Base-by-base conservation (phyloP, 2,797 vertebrate genomes). In the Chiropotes sagulatus region DNA sequence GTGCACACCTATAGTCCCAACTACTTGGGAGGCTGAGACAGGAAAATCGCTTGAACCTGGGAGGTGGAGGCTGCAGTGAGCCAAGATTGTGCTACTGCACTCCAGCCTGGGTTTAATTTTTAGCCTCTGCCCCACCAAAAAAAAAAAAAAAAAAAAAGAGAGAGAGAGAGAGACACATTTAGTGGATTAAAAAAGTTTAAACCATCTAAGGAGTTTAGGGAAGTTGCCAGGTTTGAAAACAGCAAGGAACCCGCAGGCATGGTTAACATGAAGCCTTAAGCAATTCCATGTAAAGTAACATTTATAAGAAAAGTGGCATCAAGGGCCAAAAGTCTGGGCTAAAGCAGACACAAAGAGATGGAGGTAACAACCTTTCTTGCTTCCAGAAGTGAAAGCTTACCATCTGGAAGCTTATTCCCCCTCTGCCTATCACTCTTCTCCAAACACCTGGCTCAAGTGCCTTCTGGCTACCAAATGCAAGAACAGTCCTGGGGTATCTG, bases 181-280 rank as follows among this genome's bases (percentile, higher is more conserved):
- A 39, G 24, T 52, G 75, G n/a, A 33, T 57, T 57, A 73, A 84
- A 80, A 52, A 85, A 81, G 39, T 70, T 30, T 15, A 88, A 92
- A 48, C 19, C 30, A 57, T 84, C 44, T 80, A 81, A 72, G 78
- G 61, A 81, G 73, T 84, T 30, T 20, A 94, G 46, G 85, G 84
- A 93, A 87, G 19, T 22, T 93, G 83, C 44, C 39, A 92, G 83
- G 75, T 88, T 93, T 10, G 7, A 93, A 96, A 92, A 44, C 64
- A 87, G 70, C 46, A 24, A 28, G 70, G 70, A 76, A 58, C 7
- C 90, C 72, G 41, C 75, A 48, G 85, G 75, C 0, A 1, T n/a
- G 46, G 61, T 52, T 50, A 84, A 81, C 7, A 52, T 5, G 81
- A 33, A 85, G 44, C n/a, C 26, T n/a, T 33, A 36, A 95, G 44